Conservation (phyloP, 2,888 invertebrate species). For the Protonemura montana region DNA sequence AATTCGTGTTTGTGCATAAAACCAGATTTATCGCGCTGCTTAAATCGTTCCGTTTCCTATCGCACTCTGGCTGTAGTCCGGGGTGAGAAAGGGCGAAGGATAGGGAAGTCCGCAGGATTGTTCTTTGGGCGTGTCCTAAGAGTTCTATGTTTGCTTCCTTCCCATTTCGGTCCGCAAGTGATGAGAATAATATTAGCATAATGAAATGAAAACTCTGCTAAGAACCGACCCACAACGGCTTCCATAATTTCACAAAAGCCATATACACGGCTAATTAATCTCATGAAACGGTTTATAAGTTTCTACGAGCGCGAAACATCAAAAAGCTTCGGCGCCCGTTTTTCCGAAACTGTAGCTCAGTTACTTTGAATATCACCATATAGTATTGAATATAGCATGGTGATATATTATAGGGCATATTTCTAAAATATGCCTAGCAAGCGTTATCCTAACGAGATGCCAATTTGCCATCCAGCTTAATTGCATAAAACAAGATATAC, state of each 20-base stretch:
- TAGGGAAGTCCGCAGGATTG: not conserved
- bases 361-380: too few relatives aligned
- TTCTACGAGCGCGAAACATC: not conserved
- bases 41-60: not conserved
- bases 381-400: too few relatives aligned
- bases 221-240: not conserved
- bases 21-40: not conserved
- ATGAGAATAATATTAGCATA: not conserved
- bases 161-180: not conserved
- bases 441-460: not conserved
- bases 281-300: not conserved
- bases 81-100: not conserved
- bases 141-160: not conserved
- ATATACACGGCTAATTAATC: not conserved
- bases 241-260: not conserved
- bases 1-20: not conserved
- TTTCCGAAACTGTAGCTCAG: not conserved
- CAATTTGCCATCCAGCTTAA: constrained; percentile 1
- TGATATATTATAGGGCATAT: not conserved
- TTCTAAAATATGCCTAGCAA: not conserved
- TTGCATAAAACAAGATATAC: not conserved
- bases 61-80: not conserved
- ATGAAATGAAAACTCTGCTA: not conserved
- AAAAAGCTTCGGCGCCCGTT: not conserved
- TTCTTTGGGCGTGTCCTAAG: not conserved